Percentiles rank a stretch among this genome's conserved stretches.
phyloP scores from a whole-genome alignment of 2,113 vertebrate genomes.

The Thunnus thynnus region DNA sequence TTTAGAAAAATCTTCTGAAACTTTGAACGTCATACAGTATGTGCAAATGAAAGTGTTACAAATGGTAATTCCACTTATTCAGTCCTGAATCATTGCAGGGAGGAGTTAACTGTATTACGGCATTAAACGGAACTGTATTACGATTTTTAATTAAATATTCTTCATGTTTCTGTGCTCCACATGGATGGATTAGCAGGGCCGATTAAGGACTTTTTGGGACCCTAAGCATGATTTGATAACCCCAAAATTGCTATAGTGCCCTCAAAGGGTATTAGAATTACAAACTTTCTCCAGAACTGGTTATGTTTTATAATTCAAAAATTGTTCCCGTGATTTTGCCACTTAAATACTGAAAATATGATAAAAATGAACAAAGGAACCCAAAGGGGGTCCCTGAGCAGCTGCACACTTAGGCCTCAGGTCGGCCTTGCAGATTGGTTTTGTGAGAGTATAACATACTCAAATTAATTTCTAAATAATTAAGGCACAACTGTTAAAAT shows the following conservation, averaged over 20 bases:
- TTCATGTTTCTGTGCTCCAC: not conserved
- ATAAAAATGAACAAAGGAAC: slow-evolving; percentile 3
- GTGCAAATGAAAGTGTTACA: slow-evolving; percentile 30
- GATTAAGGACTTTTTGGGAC: not conserved
- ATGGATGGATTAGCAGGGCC: not conserved
- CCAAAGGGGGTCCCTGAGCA: not conserved
- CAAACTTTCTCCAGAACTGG: not conserved
- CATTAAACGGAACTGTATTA: not conserved
- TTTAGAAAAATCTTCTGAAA: slow-evolving; percentile 22
- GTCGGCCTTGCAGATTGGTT: slow-evolving; percentile 18
- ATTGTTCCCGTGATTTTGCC: too few relatives aligned
- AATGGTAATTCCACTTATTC: slow-evolving; percentile 7
- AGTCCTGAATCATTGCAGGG: not conserved
- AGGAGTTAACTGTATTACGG: not conserved
- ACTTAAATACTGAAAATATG: not conserved
- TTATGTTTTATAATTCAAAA: not conserved
- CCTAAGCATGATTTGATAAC: not conserved
- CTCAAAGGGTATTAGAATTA: not conserved
- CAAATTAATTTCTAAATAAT: slow-evolving; percentile 39
- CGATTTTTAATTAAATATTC: slow-evolving; percentile 14
- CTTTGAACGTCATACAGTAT: not conserved
- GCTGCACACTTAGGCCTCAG: slow-evolving; percentile 17
- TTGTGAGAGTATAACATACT: not conserved
- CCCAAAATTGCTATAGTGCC: not conserved
- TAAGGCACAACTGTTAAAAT: slow-evolving; percentile 51